Percentiles rank a stretch among this genome's conserved stretches.
Conservation (phyloP, 2,888 invertebrate species). For the Drosophila anceps region DNA sequence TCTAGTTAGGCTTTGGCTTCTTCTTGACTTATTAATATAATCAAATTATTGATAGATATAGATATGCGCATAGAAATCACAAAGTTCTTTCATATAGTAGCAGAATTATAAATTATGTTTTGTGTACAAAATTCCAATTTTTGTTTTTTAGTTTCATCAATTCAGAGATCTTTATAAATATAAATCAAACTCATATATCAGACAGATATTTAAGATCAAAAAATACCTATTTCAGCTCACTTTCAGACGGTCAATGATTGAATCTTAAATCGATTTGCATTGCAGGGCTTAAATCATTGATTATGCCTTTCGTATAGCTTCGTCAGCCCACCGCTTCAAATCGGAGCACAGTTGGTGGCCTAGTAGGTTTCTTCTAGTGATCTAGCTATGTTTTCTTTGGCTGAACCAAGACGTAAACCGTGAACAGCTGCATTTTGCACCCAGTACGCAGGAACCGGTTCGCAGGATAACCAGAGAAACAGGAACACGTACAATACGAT, state of each 20-base stretch:
- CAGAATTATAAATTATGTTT: neutral
- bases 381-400: conserved; percentile 27
- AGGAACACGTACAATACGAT: conserved; percentile 57
- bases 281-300: conserved; percentile 38
- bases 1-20: neutral
- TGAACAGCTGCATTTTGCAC: conserved; percentile 73
- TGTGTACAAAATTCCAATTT: neutral
- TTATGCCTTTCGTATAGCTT: conserved; percentile 44
- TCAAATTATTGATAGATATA: neutral
- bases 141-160: neutral
- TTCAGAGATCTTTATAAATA: neutral
- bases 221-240: neutral
- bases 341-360: conserved; percentile 54
- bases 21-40: neutral
- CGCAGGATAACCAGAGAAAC: conserved; percentile 53
- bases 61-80: too few species aligned
- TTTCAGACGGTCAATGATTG: neutral
- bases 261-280: conserved; percentile 35
- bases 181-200: neutral
- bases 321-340: neutral
- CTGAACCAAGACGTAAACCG: conserved; percentile 15
- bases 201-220: neutral
- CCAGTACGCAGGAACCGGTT: conserved; percentile 53
- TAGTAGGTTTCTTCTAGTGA: conserved; percentile 37
- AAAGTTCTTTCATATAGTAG: neutral